These are phyloP conservation scores for Orius insidiosus DNA, from an alignment of 1,140 invertebrate genomes.

Conservation along the genomic window DNA sequence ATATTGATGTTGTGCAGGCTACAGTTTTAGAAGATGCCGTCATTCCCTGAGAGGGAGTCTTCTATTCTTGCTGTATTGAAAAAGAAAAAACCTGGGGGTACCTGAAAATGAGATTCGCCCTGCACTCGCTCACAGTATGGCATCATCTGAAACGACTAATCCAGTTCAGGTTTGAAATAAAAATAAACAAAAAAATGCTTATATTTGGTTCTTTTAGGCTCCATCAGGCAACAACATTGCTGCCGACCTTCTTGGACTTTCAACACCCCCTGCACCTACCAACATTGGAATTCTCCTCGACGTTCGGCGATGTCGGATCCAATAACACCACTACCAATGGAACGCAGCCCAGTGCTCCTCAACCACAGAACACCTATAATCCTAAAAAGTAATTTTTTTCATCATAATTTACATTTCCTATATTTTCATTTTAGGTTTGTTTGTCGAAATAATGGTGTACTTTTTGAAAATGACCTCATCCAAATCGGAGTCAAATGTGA, in stretches of 20 bases:
- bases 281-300: slow-evolving; percentile 68
- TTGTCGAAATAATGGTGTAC: slow-evolving; percentile 92
- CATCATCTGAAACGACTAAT: slow-evolving; percentile 26
- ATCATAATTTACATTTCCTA: neutral
- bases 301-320: slow-evolving; percentile 61
- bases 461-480: slow-evolving; percentile 95
- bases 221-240: slow-evolving; percentile 7
- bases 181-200: neutral
- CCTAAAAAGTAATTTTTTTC: slow-evolving; percentile 49
- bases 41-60: slow-evolving; percentile 96
- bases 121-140: slow-evolving; percentile 28
- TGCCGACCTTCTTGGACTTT: slow-evolving; percentile 67
- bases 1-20: slow-evolving; percentile 37
- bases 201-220: no score
- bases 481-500: slow-evolving; percentile 98
- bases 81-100: slow-evolving; percentile 91
- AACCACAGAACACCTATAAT: slow-evolving; percentile 43
- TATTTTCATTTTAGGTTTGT: slow-evolving; percentile 51
- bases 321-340: slow-evolving; percentile 40
- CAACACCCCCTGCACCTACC: slow-evolving; percentile 55
- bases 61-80: slow-evolving; percentile 94
- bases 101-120: slow-evolving; percentile 68
- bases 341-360: slow-evolving; percentile 30
- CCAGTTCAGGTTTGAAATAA: slow-evolving; percentile 22
- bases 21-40: slow-evolving; percentile 99